Percentiles rank a stretch among this genome's conserved stretches.
Conservation (phyloP, 2,888 invertebrate genomes). For the Parnassius apollo region DNA sequence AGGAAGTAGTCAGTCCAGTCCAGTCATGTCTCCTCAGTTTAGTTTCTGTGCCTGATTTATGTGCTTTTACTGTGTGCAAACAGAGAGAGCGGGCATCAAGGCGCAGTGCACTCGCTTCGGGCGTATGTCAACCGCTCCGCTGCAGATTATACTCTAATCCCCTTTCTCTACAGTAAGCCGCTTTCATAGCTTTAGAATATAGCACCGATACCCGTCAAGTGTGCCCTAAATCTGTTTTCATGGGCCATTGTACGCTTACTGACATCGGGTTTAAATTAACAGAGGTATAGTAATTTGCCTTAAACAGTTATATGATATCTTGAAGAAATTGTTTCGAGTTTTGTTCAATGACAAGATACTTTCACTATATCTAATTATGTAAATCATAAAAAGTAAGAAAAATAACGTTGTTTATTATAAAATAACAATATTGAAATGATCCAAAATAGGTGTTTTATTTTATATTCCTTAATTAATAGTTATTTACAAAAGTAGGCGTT, state of each 20-base stretch:
- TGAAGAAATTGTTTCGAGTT: neutral
- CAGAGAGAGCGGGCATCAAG: slow-evolving; percentile 33
- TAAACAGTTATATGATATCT: slow-evolving; percentile 12
- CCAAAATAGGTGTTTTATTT: too few species aligned
- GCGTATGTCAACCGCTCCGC: slow-evolving; percentile 72
- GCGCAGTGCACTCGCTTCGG: slow-evolving; percentile 44
- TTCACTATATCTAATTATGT: too few species aligned
- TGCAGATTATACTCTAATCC: slow-evolving; percentile 75
- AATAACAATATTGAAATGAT: too few species aligned
- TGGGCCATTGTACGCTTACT: slow-evolving; percentile 30
- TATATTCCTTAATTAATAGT: too few species aligned
- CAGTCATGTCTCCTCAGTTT: slow-evolving; percentile 32
- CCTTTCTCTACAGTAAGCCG: slow-evolving; percentile 72
- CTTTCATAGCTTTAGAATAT: slow-evolving; percentile 73
- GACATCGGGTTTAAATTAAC: slow-evolving; percentile 6
- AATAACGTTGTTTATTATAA: too few species aligned
- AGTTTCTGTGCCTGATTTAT: slow-evolving; percentile 34
- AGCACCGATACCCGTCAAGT: slow-evolving; percentile 68
- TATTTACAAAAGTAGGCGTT: too few species aligned
- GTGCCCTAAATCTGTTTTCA: slow-evolving; percentile 66
- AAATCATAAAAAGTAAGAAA: too few species aligned
- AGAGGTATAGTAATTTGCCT: slow-evolving; percentile 6
- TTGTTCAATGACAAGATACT: too few species aligned
- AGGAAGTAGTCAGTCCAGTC: slow-evolving; percentile 34
- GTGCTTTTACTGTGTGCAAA: slow-evolving; percentile 49